These are phyloP conservation scores for Bufo bufo DNA, from an alignment of 2,113 vertebrate genomes.

Conservation along the genomic window DNA sequence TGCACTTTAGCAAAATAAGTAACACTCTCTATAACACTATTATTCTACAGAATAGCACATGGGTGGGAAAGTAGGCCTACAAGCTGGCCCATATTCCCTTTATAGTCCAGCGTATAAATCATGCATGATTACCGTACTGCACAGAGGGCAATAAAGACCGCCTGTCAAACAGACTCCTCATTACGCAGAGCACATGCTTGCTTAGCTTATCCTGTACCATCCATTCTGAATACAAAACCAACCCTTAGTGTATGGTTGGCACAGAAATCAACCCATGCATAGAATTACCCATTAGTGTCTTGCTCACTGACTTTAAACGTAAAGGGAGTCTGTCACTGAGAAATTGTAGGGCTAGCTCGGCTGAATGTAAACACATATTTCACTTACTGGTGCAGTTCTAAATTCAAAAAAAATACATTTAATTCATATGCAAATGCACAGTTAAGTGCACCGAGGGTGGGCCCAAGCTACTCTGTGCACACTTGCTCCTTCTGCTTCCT, in stretches of 20 bases:
- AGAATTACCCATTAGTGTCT: not conserved
- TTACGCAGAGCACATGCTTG: not conserved
- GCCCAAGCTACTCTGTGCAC: too few relatives aligned
- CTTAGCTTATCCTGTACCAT: not conserved
- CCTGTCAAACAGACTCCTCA: not conserved
- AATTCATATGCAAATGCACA: too few relatives aligned
- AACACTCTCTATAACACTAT: not conserved
- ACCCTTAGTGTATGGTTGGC: not conserved
- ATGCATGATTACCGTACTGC: not conserved
- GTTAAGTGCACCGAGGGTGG: too few relatives aligned
- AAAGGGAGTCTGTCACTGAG: too few relatives aligned
- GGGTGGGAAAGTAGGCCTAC: not conserved
- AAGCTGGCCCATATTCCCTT: not conserved
- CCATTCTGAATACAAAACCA: not conserved
- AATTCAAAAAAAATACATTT: too few relatives aligned
- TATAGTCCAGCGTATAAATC: not conserved
- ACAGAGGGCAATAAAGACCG: not conserved
- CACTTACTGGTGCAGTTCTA: too few relatives aligned
- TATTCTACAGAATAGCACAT: not conserved
- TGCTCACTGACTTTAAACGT: not conserved
- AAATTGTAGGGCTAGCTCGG: too few relatives aligned
- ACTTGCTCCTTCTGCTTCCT: too few relatives aligned
- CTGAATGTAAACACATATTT: too few relatives aligned
- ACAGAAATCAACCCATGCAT: constrained; percentile 16
- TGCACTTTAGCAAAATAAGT: not conserved